Percentiles rank a stretch among this genome's conserved stretches.
Conservation (phyloP, 2,113 vertebrate species). For the Gymnobelideus leadbeateri region DNA sequence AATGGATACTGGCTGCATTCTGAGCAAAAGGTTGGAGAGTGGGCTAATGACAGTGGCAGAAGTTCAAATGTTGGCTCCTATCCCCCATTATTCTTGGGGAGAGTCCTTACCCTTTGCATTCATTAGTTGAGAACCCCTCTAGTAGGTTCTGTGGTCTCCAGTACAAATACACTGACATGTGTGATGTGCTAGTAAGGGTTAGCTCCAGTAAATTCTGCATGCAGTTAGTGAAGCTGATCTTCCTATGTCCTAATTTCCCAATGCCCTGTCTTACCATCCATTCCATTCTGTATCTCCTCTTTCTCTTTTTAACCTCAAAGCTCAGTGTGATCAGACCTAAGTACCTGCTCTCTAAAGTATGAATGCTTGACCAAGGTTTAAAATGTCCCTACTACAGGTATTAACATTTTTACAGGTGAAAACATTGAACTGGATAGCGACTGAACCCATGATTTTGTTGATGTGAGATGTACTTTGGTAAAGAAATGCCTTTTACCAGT, state of each 20-base stretch:
- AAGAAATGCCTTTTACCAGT: neutral
- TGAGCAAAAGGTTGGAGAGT: neutral
- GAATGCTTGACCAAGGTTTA: neutral
- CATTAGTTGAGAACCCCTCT: constrained; percentile 8
- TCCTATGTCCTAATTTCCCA: neutral
- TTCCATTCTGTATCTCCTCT: neutral
- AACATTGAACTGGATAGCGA: neutral
- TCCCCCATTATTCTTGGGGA: neutral
- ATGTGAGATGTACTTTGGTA: neutral
- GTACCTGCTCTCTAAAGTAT: neutral
- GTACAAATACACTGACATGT: neutral
- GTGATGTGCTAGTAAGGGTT: neutral
- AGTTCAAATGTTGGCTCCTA: constrained; percentile 2
- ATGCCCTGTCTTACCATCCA: neutral
- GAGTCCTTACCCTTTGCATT: neutral
- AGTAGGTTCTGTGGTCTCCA: neutral
- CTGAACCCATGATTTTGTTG: neutral
- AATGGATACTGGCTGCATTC: constrained; percentile 37
- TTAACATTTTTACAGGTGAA: neutral
- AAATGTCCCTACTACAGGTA: neutral
- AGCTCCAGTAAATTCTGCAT: neutral
- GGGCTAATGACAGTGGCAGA: neutral
- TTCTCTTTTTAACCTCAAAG: neutral
- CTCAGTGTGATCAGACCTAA: neutral
- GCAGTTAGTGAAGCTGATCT: neutral